These are phyloP conservation scores for Amphipoea oculea DNA, from an alignment of 2,888 invertebrate genomes.

Conservation along the genomic window DNA sequence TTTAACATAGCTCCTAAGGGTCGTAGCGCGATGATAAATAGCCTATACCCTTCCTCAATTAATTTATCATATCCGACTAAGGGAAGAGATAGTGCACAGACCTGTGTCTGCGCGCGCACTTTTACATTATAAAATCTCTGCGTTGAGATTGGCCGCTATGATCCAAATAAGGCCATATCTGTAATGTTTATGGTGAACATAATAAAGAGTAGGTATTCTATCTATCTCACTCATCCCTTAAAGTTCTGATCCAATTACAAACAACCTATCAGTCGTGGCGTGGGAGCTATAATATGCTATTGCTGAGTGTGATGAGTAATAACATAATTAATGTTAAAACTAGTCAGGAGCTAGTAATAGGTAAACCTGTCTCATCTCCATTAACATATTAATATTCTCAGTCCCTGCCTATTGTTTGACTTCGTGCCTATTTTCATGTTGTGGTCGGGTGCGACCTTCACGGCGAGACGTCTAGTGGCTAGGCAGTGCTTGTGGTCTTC, in stretches of 20 bases:
- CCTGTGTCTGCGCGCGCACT: too few relatives aligned
- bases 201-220: too few relatives aligned
- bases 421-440: slow-evolving; percentile 42
- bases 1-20: too few relatives aligned
- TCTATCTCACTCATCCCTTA: not conserved
- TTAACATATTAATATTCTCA: slow-evolving; percentile 22
- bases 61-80: too few relatives aligned
- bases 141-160: too few relatives aligned
- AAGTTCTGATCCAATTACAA: not conserved
- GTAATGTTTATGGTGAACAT: too few relatives aligned
- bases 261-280: not conserved
- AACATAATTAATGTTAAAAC: not conserved
- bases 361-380: slow-evolving; percentile 8
- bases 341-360: too few relatives aligned
- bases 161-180: too few relatives aligned
- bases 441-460: slow-evolving; percentile 46
- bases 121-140: too few relatives aligned
- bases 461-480: slow-evolving; percentile 52
- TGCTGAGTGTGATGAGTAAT: not conserved
- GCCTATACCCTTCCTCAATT: too few relatives aligned
- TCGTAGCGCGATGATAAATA: too few relatives aligned
- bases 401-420: slow-evolving; percentile 5
- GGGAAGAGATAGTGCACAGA: too few relatives aligned
- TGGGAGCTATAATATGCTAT: not conserved
- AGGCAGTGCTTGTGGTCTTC: slow-evolving; percentile 44